These are phyloP conservation scores for Drosophila mulleri DNA, from an alignment of 2,888 invertebrate genomes.

Conservation along the genomic window DNA sequence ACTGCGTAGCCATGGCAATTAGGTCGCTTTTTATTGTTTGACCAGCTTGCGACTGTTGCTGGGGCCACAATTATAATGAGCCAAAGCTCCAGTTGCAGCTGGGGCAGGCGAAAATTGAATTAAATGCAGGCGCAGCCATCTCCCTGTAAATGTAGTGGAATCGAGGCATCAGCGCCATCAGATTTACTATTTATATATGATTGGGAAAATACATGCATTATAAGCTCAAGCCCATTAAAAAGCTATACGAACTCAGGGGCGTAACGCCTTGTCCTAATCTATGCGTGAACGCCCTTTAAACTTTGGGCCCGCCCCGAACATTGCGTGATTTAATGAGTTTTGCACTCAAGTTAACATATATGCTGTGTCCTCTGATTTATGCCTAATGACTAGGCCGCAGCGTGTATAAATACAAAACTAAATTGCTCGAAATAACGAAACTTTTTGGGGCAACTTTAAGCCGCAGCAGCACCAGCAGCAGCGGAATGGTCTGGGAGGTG, in stretches of 20 bases:
- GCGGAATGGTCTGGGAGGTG: background rate
- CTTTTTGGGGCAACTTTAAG: conserved; percentile 70
- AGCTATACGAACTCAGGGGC: conserved; percentile 20
- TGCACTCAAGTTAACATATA: conserved; percentile 38
- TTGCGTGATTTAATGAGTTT: conserved; percentile 70
- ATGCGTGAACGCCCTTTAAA: conserved; percentile 40
- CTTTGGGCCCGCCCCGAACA: conserved; percentile 20
- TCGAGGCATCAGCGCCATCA: conserved; percentile 9
- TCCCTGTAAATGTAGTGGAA: too few species aligned
- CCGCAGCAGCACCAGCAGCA: conserved; percentile 26
- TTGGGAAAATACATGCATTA: background rate
- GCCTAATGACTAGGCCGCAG: conserved; percentile 68
- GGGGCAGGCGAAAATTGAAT: conserved; percentile 68
- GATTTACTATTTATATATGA: conserved; percentile 18
- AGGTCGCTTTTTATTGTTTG: conserved; percentile 63
- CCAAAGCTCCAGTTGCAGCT: conserved; percentile 39
- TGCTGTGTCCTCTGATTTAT: conserved; percentile 64
- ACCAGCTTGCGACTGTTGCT: conserved; percentile 25
- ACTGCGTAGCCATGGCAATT: conserved; percentile 56
- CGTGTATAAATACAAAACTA: conserved; percentile 74
- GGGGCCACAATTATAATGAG: conserved; percentile 28
- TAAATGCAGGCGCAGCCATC: conserved; percentile 38
- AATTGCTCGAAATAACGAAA: conserved; percentile 76
- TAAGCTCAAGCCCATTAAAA: conserved; percentile 12
- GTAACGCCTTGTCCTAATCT: conserved; percentile 26